These are phyloP conservation scores for Pristionchus japonicus DNA, from an alignment of 2,888 invertebrate species.

Conservation along the genomic window DNA sequence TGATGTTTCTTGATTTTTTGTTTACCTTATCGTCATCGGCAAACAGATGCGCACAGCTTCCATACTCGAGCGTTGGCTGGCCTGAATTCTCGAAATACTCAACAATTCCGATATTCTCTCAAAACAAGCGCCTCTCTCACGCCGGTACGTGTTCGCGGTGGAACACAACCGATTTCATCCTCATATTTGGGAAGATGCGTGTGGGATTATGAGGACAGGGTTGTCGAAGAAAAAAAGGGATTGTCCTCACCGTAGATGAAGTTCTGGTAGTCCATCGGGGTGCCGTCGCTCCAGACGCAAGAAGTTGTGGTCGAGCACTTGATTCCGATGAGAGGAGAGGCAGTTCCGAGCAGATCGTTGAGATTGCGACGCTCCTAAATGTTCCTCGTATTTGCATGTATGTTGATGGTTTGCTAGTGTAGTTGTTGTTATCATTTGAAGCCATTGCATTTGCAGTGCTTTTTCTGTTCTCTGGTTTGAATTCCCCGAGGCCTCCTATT, in stretches of 20 bases:
- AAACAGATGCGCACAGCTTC: slow-evolving; percentile 30
- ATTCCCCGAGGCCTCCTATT: neutral
- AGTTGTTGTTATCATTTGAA: neutral
- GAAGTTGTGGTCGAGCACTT: neutral
- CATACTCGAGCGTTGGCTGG: slow-evolving; percentile 11
- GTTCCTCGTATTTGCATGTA: too few species aligned
- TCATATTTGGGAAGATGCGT: neutral
- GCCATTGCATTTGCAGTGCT: too few species aligned
- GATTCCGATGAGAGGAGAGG: neutral
- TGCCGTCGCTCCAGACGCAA: slow-evolving; percentile 26
- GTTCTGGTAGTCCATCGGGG: slow-evolving; percentile 17
- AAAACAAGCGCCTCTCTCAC: neutral
- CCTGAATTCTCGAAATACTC: neutral
- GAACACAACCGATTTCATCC: too few species aligned
- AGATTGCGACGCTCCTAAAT: slow-evolving; percentile 3
- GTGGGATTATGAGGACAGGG: neutral
- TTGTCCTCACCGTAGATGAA: neutral
- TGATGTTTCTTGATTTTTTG: neutral
- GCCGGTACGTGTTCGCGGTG: neutral
- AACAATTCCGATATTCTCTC: neutral
- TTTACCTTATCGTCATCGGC: slow-evolving; percentile 6
- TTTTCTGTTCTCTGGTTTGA: too few species aligned
- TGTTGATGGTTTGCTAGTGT: too few species aligned
- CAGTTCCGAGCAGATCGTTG: neutral
- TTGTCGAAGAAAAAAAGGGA: neutral